Percentiles rank a stretch among this genome's conserved stretches.
Evolutionary conservation across 2,797 vertebrate genomes (phyloP).

Genomic region (Brachyalestes nurse): DNA sequence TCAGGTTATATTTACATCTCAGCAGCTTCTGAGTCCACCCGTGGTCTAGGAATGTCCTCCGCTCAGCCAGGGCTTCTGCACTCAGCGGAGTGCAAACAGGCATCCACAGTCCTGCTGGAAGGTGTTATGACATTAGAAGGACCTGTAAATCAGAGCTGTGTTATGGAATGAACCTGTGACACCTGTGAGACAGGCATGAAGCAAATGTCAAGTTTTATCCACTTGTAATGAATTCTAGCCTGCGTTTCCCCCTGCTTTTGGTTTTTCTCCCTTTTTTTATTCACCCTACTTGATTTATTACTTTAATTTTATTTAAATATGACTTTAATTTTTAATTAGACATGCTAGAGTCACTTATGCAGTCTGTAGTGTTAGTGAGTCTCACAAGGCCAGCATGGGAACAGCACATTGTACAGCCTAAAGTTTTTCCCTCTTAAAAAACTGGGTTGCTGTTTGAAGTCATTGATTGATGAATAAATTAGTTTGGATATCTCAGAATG

Average conservation of each 20-base stretch:
- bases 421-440: background rate
- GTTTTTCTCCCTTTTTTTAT: background rate
- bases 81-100: constrained; percentile 21
- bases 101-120: constrained; percentile 10
- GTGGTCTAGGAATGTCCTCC: constrained; percentile 60
- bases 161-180: constrained; percentile 27
- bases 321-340: background rate
- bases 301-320: too few relatives aligned
- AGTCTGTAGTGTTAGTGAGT: background rate
- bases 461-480: background rate
- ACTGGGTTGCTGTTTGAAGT: background rate
- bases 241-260: background rate
- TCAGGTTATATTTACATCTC: constrained; percentile 62
- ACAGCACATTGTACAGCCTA: background rate
- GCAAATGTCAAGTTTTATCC: background rate
- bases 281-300: background rate
- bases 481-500: background rate
- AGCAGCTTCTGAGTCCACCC: constrained; percentile 40
- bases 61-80: constrained; percentile 33
- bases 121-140: constrained; percentile 31
- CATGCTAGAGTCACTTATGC: background rate
- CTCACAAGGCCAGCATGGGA: background rate
- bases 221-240: background rate
- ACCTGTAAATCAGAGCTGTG: constrained; percentile 1
- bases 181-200: constrained; percentile 24